Percentiles rank a stretch among this genome's conserved stretches.
Evolutionary conservation across 2,888 invertebrate genomes (phyloP).

Genomic region (Malacosoma neustria): DNA sequence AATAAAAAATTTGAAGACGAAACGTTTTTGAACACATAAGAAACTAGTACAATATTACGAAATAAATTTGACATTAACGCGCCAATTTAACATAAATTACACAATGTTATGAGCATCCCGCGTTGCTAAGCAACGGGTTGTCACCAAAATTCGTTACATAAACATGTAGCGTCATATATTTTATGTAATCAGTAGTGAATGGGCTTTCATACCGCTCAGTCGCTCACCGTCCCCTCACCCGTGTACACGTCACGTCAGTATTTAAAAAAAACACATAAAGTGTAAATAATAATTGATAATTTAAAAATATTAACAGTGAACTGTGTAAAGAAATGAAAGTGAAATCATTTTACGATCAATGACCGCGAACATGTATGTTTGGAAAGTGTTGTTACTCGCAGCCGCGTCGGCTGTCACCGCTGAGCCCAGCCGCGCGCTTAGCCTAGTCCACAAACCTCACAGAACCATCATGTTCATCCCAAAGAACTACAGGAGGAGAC

Average conservation of each 20-base stretch:
- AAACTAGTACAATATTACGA: too few relatives aligned
- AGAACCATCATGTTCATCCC: conserved; percentile 57
- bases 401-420: conserved; percentile 43
- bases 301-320: conserved; percentile 13
- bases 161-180: conserved; percentile 29
- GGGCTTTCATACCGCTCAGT: neutral
- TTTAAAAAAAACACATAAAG: conserved; percentile 16
- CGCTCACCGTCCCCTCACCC: conserved; percentile 16
- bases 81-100: neutral
- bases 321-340: conserved; percentile 34
- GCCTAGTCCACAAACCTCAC: conserved; percentile 46
- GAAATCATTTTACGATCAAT: conserved; percentile 66
- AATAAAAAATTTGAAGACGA: too few relatives aligned
- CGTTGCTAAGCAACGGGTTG: neutral
- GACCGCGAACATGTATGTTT: conserved; percentile 69
- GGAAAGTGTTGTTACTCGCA: conserved; percentile 64
- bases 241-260: conserved; percentile 19
- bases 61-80: neutral
- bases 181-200: conserved; percentile 26
- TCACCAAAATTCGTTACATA: conserved; percentile 23
- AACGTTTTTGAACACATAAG: too few relatives aligned
- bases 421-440: conserved; percentile 58
- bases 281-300: conserved; percentile 22
- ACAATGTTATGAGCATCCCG: neutral
- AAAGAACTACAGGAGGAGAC: conserved; percentile 35